These are phyloP conservation scores for Machimus rusticus DNA, from an alignment of 2,888 invertebrate genomes.

Conservation along the genomic window DNA sequence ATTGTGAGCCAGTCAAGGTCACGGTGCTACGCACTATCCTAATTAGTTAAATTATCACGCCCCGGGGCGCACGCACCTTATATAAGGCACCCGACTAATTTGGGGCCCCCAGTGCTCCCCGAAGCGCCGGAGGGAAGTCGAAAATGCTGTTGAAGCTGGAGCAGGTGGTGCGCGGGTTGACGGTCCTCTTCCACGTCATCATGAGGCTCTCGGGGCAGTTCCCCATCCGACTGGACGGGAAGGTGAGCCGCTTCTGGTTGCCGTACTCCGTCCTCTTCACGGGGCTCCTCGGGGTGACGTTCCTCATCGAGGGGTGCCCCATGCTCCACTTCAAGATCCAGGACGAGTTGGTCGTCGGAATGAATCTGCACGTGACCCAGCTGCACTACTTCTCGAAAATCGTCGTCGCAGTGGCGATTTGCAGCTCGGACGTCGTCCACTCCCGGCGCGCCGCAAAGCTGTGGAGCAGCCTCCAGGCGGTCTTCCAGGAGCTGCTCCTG, in stretches of 20 bases:
- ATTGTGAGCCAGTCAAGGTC: not conserved
- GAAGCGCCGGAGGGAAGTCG: not conserved
- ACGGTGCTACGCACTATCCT: not conserved
- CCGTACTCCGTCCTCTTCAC: not conserved
- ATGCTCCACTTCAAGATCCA: slow-evolving; percentile 2
- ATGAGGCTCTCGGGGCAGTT: slow-evolving; percentile 1
- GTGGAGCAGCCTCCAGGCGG: not conserved
- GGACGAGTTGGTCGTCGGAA: not conserved
- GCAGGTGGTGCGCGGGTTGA: not conserved
- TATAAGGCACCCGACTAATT: not conserved
- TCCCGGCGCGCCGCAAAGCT: not conserved
- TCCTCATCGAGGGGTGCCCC: not conserved
- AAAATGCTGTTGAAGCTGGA: not conserved
- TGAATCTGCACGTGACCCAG: not conserved
- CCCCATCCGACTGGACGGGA: not conserved
- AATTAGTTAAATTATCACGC: not conserved
- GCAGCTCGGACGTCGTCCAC: not conserved
- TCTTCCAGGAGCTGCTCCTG: not conserved
- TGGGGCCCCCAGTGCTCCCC: not conserved
- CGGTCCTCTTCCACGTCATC: not conserved
- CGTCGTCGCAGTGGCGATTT: slow-evolving; percentile 3
- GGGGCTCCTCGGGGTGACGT: not conserved
- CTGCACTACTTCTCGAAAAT: slow-evolving; percentile 5
- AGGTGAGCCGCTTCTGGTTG: not conserved
- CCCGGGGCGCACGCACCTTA: not conserved